Evolutionary conservation across 2,113 vertebrate species (phyloP), one percentile per base, ranked within the genome.

Genomic region (Solea solea): DNA sequence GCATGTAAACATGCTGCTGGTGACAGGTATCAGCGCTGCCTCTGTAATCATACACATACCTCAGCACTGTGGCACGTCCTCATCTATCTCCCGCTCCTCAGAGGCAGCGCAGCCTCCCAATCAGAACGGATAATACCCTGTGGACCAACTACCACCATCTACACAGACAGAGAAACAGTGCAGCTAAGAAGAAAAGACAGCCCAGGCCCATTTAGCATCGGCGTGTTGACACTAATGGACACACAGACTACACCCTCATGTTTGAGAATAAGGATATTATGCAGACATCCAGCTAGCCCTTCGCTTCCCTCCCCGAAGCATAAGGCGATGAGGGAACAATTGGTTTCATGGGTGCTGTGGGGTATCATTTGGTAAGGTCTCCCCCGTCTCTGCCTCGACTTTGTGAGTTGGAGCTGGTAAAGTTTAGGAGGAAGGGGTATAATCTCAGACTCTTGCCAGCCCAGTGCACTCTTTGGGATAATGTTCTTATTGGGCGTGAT

Each of bases 401-500:
- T 79, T 81, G 83, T 70, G 82, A 88, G 86, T 78, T 53, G 78
- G 65, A 82, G 83, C 87, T 62, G 85, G 70, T 87, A 78, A 83
- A 89, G 88, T 92, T 91, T 88, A 86, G 90, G 84, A 89, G 83
- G 90, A 87, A 87, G 87, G 86, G 89, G 91, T 91, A 91, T 93
- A 92, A 92, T 92, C 87, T 91, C 82, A 86, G 86, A 85, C 83
- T 91, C 92, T 90, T 92, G 90, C 91, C 92, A 93, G 91, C 90
- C 91, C 88, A 90, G 84, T 93, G 91, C 92, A 91, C 92, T 93
- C 90, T 88, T 84, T 89, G 91, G 93, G 93, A 93, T 94, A 93
- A 93, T 93, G 92, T 93, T 94, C 92, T 93, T 93, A 93, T 92
- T 93, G 92, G 92, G 88, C 87, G 88, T 89, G 91, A 93, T 93